Evolutionary conservation across 2,797 vertebrate genomes (phyloP), one percentile per base, ranked within the genome.

Genomic region (Betta splendens): DNA sequence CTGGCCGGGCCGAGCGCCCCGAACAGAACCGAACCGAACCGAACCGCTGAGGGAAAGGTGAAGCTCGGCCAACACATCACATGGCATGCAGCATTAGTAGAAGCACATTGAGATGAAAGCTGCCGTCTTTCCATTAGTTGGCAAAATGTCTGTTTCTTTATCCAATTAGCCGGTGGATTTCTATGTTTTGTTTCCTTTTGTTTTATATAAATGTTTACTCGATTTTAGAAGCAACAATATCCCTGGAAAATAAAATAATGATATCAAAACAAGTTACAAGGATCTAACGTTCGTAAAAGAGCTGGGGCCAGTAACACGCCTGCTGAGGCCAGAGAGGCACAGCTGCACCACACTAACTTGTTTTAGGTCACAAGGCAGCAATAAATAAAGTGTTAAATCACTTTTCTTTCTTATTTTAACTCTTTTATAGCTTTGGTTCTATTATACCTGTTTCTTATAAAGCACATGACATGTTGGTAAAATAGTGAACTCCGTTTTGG

Each of bases 51-150:
- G 52, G 55, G 53, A 52, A 32, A 55, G 46, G 59, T 57, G 46
- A 64, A 69, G 33, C 69, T 72, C 69, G 47, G 69, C 72, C 72
- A 43, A 75, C 61, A 40, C 59, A 72, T 55, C 62, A 65, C 63
- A 80, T 26, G 70, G 72, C 83, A 83, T 75, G 81, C 79, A 80
- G 63, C 59, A 42, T 75, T 72, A 69, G 63, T 58, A 78, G 62
- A 83, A 87, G 79, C 83, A 87, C 82, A 87, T 81, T 49, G 75
- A 82, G 79, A 59, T 63, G 49, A 70, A 66, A 48, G 68, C 80
- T 74, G 77, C 72, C 62, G 46, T 46, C 23, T 58, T 63, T 39
- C 46, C 63, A 45, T 69, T 36, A 39, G 39, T 54, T 10, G 26
- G 44, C 66, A 65, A 59, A 46, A 15, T n/a, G 43, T 42, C 55